Conservation (phyloP, 1,140 invertebrate species). For the Euwallacea fornicatus region DNA sequence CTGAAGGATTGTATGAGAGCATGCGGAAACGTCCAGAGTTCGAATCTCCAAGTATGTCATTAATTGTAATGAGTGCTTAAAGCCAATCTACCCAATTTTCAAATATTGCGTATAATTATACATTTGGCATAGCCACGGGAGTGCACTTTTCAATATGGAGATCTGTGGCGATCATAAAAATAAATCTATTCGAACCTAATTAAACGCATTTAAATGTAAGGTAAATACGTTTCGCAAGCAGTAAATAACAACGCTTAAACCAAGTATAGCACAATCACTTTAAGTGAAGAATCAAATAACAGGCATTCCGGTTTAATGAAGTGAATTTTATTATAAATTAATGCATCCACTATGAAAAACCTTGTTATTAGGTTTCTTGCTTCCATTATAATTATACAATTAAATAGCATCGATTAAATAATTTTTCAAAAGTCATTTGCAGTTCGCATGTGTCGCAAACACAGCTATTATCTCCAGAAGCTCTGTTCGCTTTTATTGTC, state of each 20-base stretch:
- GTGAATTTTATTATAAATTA: conserved; percentile 24
- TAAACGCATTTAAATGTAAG: neutral
- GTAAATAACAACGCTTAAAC: neutral
- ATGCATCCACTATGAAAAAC: conserved; percentile 25
- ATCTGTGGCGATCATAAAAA: neutral
- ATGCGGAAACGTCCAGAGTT: neutral
- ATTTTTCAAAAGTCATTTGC: neutral
- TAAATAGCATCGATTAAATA: neutral
- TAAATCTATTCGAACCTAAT: neutral
- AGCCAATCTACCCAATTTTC: neutral
- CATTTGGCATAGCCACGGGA: neutral
- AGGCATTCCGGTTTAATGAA: conserved; percentile 13
- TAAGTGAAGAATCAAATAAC: conserved; percentile 4
- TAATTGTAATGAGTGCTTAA: neutral
- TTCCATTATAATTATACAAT: neutral
- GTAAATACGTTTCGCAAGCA: neutral
- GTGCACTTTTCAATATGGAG: conserved; percentile 1
- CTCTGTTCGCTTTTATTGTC: neutral
- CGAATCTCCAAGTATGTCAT: conserved; percentile 7
- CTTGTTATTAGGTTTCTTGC: conserved; percentile 14
- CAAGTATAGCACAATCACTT: conserved; percentile 3
- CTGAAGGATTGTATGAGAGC: conserved; percentile 8
- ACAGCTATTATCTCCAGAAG: conserved; percentile 7
- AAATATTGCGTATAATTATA: neutral
- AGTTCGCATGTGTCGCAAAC: conserved; percentile 6